Percentiles rank a stretch among this genome's conserved stretches.
Evolutionary conservation across 2,888 invertebrate species (phyloP).

Genomic region (Drosophila pseudotalamancana): DNA sequence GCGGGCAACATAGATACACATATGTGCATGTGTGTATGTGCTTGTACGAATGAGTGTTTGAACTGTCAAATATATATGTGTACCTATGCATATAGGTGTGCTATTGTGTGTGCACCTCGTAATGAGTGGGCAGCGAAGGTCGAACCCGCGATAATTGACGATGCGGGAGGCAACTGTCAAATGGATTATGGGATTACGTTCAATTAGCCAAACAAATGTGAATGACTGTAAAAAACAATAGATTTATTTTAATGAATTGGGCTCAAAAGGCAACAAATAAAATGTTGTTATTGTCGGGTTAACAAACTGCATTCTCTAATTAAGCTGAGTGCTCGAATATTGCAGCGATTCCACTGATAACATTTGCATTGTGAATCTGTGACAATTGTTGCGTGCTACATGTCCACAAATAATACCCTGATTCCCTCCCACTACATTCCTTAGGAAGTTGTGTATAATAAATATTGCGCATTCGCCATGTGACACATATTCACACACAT

Average conservation of each 20-base stretch:
- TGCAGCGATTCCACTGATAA: conserved; percentile 18
- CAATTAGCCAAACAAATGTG: conserved; percentile 36
- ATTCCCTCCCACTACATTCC: not conserved
- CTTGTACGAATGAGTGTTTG: not conserved
- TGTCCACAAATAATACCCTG: not conserved
- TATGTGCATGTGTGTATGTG: not conserved
- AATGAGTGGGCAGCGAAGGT: conserved; percentile 10
- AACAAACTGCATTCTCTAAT: conserved; percentile 3
- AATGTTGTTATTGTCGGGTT: not conserved
- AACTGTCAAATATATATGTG: not conserved
- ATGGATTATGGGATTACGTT: conserved; percentile 42
- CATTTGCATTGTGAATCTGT: conserved; percentile 35
- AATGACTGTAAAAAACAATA: conserved; percentile 2
- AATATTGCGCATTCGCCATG: conserved; percentile 20
- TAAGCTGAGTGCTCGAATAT: not conserved
- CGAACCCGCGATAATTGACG: conserved; percentile 20
- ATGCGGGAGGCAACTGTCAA: conserved; percentile 40
- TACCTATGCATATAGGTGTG: conserved; percentile 2
- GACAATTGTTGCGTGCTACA: conserved; percentile 41
- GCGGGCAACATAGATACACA: conserved; percentile 24
- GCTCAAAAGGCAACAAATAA: not conserved
- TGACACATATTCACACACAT: not conserved
- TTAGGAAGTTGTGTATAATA: conserved; percentile 3
- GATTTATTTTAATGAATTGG: not conserved
- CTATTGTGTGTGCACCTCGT: conserved; percentile 1